Evolutionary conservation across 2,113 vertebrate genomes (phyloP).

Genomic region (Apteryx owenii): DNA sequence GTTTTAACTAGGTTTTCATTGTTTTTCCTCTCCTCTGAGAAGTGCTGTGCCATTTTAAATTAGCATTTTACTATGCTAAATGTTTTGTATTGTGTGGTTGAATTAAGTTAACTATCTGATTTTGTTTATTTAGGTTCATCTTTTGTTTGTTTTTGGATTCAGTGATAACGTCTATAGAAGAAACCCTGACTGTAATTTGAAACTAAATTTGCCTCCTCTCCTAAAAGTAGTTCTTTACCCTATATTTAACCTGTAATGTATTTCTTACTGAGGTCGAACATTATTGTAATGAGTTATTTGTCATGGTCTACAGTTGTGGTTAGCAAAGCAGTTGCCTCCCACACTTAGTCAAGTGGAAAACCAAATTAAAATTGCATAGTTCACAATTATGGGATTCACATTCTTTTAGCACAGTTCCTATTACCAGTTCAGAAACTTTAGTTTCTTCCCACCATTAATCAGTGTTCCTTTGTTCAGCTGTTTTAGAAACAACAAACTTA

Average conservation of each 20-base stretch:
- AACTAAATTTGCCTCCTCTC: not conserved
- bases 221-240: not conserved
- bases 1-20: not conserved
- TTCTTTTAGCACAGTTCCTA: not conserved
- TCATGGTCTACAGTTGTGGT: not conserved
- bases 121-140: not conserved
- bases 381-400: not conserved
- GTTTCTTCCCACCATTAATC: not conserved
- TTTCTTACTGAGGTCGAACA: not conserved
- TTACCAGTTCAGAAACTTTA: not conserved
- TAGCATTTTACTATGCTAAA: not conserved
- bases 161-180: not conserved
- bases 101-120: not conserved
- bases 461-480: not conserved
- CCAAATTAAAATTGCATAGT: conserved; percentile 13
- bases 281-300: conserved; percentile 15
- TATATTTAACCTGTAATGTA: not conserved
- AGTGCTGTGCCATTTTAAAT: not conserved
- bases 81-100: not conserved
- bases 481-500: not conserved
- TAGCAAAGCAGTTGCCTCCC: not conserved
- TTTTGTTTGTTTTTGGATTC: not conserved
- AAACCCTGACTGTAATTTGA: not conserved
- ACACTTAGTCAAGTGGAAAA: conserved; percentile 6
- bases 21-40: not conserved